These are phyloP conservation scores for Drosophila sechellia DNA, from an alignment of 1,140 invertebrate species.

Conservation along the genomic window DNA sequence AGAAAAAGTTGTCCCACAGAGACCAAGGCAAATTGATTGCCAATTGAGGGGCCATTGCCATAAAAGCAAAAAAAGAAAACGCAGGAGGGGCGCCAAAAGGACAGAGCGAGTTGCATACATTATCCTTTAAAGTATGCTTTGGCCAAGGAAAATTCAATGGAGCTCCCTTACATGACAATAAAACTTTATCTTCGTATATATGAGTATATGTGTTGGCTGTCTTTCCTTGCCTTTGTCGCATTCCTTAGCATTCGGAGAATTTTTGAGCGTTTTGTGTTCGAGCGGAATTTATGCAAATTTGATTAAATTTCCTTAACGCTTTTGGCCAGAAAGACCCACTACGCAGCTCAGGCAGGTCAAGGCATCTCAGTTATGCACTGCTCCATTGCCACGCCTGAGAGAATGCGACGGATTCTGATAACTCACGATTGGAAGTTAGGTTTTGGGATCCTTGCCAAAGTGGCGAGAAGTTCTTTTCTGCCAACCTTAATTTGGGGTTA, in stretches of 20 bases:
- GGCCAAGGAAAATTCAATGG: conserved; percentile 55
- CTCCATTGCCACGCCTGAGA: conserved; percentile 39
- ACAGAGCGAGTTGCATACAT: conserved; percentile 57
- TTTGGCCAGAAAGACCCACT: conserved; percentile 27
- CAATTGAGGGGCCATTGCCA: conserved; percentile 65
- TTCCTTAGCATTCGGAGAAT: conserved; percentile 62
- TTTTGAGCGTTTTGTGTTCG: conserved; percentile 69
- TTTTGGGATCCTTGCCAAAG: background rate
- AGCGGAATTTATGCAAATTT: conserved; percentile 79
- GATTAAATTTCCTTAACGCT: conserved; percentile 56
- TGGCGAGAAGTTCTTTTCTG: background rate
- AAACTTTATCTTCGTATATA: conserved; percentile 36
- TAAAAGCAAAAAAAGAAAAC: conserved; percentile 37
- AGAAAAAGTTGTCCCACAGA: conserved; percentile 53
- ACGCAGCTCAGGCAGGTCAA: conserved; percentile 42
- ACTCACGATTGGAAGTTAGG: conserved; percentile 29
- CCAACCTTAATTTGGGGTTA: conserved; percentile 28
- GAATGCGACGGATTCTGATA: conserved; percentile 42
- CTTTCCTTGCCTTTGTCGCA: conserved; percentile 34
- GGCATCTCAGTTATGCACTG: conserved; percentile 61
- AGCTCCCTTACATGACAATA: conserved; percentile 45
- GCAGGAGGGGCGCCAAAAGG: conserved; percentile 2
- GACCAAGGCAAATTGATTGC: conserved; percentile 74
- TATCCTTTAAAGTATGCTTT: conserved; percentile 64
- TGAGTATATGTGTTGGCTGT: conserved; percentile 15